phyloP scores from a whole-genome alignment of 2,113 vertebrate species.

The Upupa epops region DNA sequence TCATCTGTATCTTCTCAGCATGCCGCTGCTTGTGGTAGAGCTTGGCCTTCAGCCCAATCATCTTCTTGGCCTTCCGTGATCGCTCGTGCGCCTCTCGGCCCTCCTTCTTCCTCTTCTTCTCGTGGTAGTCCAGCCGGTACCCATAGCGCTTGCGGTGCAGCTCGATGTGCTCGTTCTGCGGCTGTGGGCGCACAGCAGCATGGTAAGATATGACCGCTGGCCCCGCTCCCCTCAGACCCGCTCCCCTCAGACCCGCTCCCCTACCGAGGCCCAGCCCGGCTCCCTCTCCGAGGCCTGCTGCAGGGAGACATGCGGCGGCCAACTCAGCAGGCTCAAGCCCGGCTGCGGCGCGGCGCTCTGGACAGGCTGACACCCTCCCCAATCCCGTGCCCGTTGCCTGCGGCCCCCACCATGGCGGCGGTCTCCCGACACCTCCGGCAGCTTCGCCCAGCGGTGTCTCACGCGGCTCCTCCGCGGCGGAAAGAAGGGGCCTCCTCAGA shows the following conservation, averaged over 20 bases:
- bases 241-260: not conserved
- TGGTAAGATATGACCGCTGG: not conserved
- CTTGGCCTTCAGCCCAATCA: conserved; percentile 97
- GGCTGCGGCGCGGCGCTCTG: not conserved
- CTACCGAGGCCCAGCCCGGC: too few relatives aligned
- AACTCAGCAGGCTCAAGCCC: not conserved
- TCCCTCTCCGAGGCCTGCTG: too few relatives aligned
- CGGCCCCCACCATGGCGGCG: conserved; percentile 13
- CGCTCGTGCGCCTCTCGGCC: conserved; percentile 92
- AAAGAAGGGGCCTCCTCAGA: fast-evolving
- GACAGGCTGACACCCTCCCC: not conserved
- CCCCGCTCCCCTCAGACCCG: too few relatives aligned
- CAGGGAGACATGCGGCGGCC: not conserved
- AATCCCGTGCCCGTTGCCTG: too few relatives aligned
- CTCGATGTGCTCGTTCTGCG: conserved; percentile 97
- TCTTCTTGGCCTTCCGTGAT: conserved; percentile 93
- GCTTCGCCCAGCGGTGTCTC: not conserved
- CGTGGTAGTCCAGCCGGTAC: conserved; percentile 95
- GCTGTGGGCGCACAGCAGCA: conserved; percentile 70
- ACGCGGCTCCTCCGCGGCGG: not conserved
- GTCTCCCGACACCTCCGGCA: fast-evolving
- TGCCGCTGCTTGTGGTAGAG: conserved; percentile 97
- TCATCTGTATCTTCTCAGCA: conserved; percentile 98
- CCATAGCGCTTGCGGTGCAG: conserved; percentile 95
- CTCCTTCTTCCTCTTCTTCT: conserved; percentile 94